Evolutionary conservation across 2,888 invertebrate species (phyloP).

Genomic region (Atrina japonica): DNA sequence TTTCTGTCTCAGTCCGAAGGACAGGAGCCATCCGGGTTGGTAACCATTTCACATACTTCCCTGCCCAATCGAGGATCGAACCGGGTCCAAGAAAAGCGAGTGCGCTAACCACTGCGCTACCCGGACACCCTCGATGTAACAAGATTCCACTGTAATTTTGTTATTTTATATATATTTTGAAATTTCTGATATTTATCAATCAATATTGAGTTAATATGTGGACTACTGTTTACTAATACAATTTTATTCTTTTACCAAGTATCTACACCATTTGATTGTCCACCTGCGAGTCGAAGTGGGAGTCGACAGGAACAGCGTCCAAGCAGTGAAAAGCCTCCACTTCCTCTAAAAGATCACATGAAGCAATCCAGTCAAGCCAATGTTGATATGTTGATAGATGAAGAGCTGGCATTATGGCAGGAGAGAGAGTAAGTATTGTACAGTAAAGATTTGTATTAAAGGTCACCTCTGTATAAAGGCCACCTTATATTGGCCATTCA

Average conservation of each 20-base stretch:
- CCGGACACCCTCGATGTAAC: no score
- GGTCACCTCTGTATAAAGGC: no score
- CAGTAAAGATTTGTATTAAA: neutral
- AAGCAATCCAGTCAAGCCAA: constrained; percentile 44
- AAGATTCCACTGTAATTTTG: no score
- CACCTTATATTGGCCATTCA: no score
- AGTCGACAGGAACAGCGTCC: constrained; percentile 25
- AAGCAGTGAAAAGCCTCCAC: constrained; percentile 5
- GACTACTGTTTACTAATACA: neutral
- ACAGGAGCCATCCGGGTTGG: no score
- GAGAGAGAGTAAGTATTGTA: constrained; percentile 41
- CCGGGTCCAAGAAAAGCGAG: no score
- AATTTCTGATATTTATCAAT: no score
- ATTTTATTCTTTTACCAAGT: neutral
- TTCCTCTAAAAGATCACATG: constrained; percentile 48
- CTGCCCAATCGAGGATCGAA: no score
- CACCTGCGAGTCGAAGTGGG: constrained; percentile 49
- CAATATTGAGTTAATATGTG: neutral
- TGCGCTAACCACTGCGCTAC: no score
- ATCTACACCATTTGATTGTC: constrained; percentile 56
- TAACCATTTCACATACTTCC: no score
- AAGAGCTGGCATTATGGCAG: constrained; percentile 64
- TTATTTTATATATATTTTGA: no score
- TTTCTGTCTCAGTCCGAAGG: no score
- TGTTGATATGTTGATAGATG: constrained; percentile 65